Base-by-base conservation (phyloP, 2,888 invertebrate species). In the Crossocerus cetratus region DNA sequence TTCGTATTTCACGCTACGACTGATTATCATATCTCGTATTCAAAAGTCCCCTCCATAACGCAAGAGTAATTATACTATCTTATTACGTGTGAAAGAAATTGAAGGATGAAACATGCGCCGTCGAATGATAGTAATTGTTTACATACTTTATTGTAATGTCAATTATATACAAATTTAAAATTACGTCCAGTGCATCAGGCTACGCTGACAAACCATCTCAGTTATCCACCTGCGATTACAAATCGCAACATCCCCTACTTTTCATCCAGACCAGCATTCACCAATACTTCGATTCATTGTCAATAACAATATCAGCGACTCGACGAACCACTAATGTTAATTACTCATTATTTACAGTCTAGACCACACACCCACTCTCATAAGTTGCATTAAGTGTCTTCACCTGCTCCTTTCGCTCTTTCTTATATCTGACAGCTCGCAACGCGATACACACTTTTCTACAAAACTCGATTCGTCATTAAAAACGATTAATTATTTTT, bases 101-200 rank as follows among this genome's bases (percentile, higher is more conserved):
- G 49, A 2, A 49, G 16, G 16, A 49, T 49, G 14, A 49, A 14
- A 49, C 32, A 32, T 32, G 11, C 16, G 1, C 2, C 8, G 32
- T 32, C 22, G 32, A 23, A 4, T 66, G 70, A 75, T 71, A 53
- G 74, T 86, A 83, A 84, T 87, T 84, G 83, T 83, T 87, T 87
- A 84, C 84, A 83, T 87, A 86, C 82, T 88, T 88, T 87, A 87
- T 88, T 88, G 81, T 86, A 86, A 87, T 88, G 87, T 87, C 86
- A 88, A 87, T 88, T 87, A 88, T 88, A 86, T 88, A 88, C 88
- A 88, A 88, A 87, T 87, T 87, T 86, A 85, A 85, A 87, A 87
- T 87, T 84, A 84, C 78, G 80, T 81, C 80, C 83, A 85, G 78
- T 85, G 81, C 83, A 79, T 83, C 74, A 74, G 68, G 72, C 70